A percentile compares a stretch with the other conserved stretches of the same genome.
Evolutionary conservation across 2,888 invertebrate genomes (phyloP).

Genomic region (Protophormia terraenovae): DNA sequence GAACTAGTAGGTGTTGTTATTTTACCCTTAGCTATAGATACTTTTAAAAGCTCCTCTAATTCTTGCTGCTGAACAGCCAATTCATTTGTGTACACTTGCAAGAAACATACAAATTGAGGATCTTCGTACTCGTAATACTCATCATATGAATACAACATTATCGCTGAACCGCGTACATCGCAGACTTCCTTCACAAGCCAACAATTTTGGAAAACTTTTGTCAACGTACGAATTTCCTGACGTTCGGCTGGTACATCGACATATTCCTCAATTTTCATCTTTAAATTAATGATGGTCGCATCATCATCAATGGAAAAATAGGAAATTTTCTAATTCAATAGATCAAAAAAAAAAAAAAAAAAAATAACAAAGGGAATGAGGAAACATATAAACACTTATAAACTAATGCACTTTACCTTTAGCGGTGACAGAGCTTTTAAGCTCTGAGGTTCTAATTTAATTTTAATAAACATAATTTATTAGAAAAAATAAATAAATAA

Average conservation of each 20-base stretch:
- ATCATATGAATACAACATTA: slow-evolving; percentile 57
- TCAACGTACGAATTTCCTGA: slow-evolving; percentile 54
- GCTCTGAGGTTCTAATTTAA: slow-evolving; percentile 58
- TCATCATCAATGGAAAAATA: slow-evolving; percentile 58
- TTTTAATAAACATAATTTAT: slow-evolving; percentile 61
- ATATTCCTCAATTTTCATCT: slow-evolving; percentile 51
- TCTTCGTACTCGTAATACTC: slow-evolving; percentile 21
- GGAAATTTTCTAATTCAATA: slow-evolving; percentile 38
- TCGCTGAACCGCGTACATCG: slow-evolving; percentile 30
- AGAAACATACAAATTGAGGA: slow-evolving; percentile 50
- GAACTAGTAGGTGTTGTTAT: slow-evolving; percentile 8
- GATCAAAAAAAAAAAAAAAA: not conserved
- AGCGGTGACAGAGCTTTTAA: not conserved
- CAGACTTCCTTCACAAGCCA: slow-evolving; percentile 33
- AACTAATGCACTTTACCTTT: slow-evolving; percentile 18
- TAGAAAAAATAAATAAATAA: too few relatives aligned
- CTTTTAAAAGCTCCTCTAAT: slow-evolving; percentile 28
- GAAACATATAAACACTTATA: not conserved
- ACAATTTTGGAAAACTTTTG: slow-evolving; percentile 35
- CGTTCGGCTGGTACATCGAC: slow-evolving; percentile 53
- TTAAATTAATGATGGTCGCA: slow-evolving; percentile 47
- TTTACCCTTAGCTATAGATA: not conserved
- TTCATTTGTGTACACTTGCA: slow-evolving; percentile 60
- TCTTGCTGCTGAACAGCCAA: slow-evolving; percentile 50
- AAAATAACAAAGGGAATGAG: not conserved